phyloP scores from a whole-genome alignment of 2,113 vertebrate genomes.

The Drymodes brunneopygia region DNA sequence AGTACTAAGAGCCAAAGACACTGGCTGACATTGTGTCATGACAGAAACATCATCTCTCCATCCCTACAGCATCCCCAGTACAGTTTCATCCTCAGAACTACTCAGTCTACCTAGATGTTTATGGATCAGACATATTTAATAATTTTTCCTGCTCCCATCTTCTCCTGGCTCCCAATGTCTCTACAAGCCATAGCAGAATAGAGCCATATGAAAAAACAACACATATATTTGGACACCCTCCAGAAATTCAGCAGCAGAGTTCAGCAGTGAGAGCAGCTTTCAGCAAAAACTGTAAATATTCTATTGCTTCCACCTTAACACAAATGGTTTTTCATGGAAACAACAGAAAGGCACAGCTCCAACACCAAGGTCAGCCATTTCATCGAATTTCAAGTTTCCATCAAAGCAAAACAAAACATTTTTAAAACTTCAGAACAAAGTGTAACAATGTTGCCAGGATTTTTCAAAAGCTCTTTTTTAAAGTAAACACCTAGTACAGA shows the following conservation, averaged over 20 bases:
- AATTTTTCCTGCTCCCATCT: background rate
- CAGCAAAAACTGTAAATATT: background rate
- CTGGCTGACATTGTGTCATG: background rate
- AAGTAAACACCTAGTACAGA: background rate
- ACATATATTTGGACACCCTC: accelerated
- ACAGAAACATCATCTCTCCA: background rate
- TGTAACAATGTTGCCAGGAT: background rate
- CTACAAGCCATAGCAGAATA: background rate
- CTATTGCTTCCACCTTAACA: background rate
- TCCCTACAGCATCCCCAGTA: background rate
- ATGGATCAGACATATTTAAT: background rate
- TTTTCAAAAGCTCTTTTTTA: background rate
- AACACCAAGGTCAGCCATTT: background rate
- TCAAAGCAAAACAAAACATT: constrained; percentile 2
- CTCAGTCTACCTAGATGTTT: background rate
- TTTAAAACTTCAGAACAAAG: background rate
- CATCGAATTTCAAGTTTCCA: constrained; percentile 22
- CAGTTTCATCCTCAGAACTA: background rate
- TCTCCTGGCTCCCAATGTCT: background rate
- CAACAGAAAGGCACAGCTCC: constrained; percentile 3
- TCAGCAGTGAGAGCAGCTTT: background rate
- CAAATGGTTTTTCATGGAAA: background rate
- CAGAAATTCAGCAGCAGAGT: background rate
- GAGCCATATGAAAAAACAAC: background rate
- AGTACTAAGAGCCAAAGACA: background rate